Percentiles rank a stretch among this genome's conserved stretches.
Evolutionary conservation across 1,140 invertebrate species (phyloP).

Genomic region (Globodera rostochiensis): DNA sequence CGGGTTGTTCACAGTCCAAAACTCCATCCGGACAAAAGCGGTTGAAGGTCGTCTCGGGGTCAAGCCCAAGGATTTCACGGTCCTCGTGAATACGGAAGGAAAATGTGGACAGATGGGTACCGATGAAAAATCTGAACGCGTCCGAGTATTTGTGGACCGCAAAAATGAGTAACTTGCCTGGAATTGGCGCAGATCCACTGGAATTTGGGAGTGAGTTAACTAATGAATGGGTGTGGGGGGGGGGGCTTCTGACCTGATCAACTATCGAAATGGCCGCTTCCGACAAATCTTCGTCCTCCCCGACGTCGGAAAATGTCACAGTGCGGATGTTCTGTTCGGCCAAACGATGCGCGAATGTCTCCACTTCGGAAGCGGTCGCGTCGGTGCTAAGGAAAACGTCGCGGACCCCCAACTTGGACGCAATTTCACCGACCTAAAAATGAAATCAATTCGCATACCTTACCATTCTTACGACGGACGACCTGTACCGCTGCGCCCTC

Average conservation of each 20-base stretch:
- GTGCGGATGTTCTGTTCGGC: slow-evolving; percentile 23
- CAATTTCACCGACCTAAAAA: slow-evolving; percentile 68
- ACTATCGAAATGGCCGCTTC: slow-evolving; percentile 90
- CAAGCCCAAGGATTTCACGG: slow-evolving; percentile 87
- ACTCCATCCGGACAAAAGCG: slow-evolving; percentile 75
- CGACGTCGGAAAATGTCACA: slow-evolving; percentile 61
- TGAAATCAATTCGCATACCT: slow-evolving; percentile 54
- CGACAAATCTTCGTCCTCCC: slow-evolving; percentile 69
- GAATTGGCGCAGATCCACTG: slow-evolving; percentile 84
- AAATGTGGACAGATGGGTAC: slow-evolving; percentile 90
- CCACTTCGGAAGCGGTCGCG: slow-evolving; percentile 68
- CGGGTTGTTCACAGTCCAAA: slow-evolving; percentile 68
- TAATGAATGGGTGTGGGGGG: neutral
- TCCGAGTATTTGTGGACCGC: neutral
- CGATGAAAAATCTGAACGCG: slow-evolving; percentile 75
- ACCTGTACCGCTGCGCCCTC: slow-evolving; percentile 76
- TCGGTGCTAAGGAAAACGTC: slow-evolving; percentile 83
- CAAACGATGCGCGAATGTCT: slow-evolving; percentile 68
- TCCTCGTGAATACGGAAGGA: slow-evolving; percentile 95
- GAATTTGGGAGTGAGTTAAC: slow-evolving; percentile 20
- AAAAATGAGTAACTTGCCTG: slow-evolving; percentile 54
- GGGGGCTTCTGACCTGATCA: slow-evolving; percentile 73
- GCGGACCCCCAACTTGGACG: slow-evolving; percentile 39
- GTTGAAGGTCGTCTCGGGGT: slow-evolving; percentile 82
- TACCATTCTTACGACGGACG: neutral